Percentiles rank a stretch among this genome's conserved stretches.
These are phyloP conservation scores for Bombus sibiricus DNA, from an alignment of 1,140 invertebrate species.

Conservation along the genomic window DNA sequence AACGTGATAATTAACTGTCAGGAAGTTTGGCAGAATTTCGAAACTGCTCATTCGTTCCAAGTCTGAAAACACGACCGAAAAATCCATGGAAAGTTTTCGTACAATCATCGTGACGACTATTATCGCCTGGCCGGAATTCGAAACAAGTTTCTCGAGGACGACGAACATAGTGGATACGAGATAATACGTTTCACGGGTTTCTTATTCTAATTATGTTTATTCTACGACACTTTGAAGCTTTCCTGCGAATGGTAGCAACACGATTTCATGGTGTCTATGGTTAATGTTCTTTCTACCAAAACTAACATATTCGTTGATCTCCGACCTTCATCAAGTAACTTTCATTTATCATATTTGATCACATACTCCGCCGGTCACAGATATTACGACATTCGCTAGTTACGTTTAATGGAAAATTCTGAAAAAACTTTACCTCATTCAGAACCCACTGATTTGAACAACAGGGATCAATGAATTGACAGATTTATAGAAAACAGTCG, in stretches of 20 bases:
- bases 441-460: no score
- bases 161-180: background rate
- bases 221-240: background rate
- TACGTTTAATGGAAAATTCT: no score
- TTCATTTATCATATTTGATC: no score
- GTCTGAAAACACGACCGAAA: background rate
- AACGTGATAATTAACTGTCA: constrained; percentile 18
- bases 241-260: background rate
- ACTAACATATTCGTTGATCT: background rate
- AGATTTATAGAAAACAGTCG: no score
- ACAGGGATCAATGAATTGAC: no score
- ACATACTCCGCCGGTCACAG: no score
- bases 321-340: no score
- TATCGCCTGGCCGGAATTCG: constrained; percentile 32
- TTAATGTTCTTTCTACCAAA: background rate
- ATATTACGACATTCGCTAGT: no score
- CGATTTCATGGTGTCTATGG: no score
- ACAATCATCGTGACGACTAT: constrained; percentile 2
- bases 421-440: no score
- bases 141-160: constrained; percentile 19
- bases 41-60: background rate
- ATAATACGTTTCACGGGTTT: constrained; percentile 33
- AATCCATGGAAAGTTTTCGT: constrained; percentile 26
- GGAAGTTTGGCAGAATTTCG: constrained; percentile 28
- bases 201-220: constrained; percentile 2